Evolutionary conservation across 1,140 invertebrate species (phyloP), one percentile per base, ranked within the genome.

Genomic region (Drosophila equinoxialis): DNA sequence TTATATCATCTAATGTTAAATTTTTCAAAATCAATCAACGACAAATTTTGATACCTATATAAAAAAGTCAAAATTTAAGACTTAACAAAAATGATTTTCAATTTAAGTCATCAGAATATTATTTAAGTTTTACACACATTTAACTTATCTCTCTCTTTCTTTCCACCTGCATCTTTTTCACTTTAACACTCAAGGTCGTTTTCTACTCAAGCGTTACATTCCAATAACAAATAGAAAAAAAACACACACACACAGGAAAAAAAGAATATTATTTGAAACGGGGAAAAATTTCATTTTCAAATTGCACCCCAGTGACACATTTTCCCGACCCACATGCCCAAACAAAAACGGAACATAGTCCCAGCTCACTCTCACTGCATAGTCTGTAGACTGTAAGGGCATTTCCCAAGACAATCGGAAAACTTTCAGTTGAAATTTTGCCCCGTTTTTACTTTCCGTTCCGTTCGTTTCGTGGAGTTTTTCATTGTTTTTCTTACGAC

Each of bases 401-500:
- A n/a, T 57, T 60, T 89, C 84, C 73, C 73, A 67, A 80, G 84
- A 87, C 84, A 87, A 87, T 87, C 65, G 84, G 65, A 87, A 87
- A 87, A 84, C 60, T 87, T 87, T 81, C 61, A 57, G 72, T 68
- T 66, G 75, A 78, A 66, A 60, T 39, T 78, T 85, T 84, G 61
- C 20, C 77, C 41, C 42, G 37, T 13, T 13, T 39, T 39, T 39
- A 2, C 10, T 39, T 39, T 39, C 5, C 58, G 57, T 78, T 79
- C 68, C 61, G 17, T 51, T 51, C 69, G 65, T 61, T 81, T 69
- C 64, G 57, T 42, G 66, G 78, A 81, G 74, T 79, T 89, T 87
- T 87, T 87, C 84, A 87, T 87, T 87, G 84, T 87, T 87, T 87
- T 87, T 87, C 83, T 87, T 87, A 87, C 84, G 84, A 90, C 77